Evolutionary conservation across 2,888 invertebrate genomes (phyloP).

Genomic region (Drosophila quinaria): DNA sequence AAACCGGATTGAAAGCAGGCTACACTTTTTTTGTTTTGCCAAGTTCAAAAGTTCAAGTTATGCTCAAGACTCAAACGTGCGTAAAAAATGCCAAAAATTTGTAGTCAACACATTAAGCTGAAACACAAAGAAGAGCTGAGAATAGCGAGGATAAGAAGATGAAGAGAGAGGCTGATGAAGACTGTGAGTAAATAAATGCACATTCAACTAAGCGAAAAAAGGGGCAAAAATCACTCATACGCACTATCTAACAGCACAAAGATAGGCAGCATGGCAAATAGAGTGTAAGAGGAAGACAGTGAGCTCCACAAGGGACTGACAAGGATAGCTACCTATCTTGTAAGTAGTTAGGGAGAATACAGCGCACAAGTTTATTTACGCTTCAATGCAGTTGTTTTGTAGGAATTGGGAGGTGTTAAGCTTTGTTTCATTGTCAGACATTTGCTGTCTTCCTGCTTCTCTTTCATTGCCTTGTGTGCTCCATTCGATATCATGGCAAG

Average conservation of each 20-base stretch:
- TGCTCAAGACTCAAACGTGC: slow-evolving; percentile 50
- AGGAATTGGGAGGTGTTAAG: slow-evolving; percentile 23
- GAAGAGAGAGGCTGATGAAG: background rate
- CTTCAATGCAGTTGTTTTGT: slow-evolving; percentile 51
- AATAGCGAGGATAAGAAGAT: background rate
- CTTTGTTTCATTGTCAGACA: slow-evolving; percentile 35
- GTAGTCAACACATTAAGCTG: slow-evolving; percentile 37
- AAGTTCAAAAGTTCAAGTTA: slow-evolving; percentile 23
- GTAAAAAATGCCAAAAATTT: slow-evolving; percentile 49
- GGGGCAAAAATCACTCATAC: slow-evolving; percentile 49
- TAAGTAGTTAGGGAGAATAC: slow-evolving; percentile 2
- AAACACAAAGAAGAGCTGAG: background rate
- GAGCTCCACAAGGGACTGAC: background rate
- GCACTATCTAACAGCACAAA: slow-evolving; percentile 40
- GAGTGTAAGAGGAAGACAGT: background rate
- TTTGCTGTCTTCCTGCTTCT: slow-evolving; percentile 19
- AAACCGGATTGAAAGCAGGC: background rate
- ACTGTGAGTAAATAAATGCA: slow-evolving; percentile 39
- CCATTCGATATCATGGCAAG: slow-evolving; percentile 8
- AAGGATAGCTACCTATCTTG: background rate
- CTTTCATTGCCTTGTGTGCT: slow-evolving; percentile 7
- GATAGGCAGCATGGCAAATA: slow-evolving; percentile 11
- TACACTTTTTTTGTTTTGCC: background rate
- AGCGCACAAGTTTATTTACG: slow-evolving; percentile 44
- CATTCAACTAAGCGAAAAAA: slow-evolving; percentile 46